A percentile compares a stretch with the other conserved stretches of the same genome.
phyloP scores from a whole-genome alignment of 1,140 invertebrate genomes.

The Drusus annulatus region DNA sequence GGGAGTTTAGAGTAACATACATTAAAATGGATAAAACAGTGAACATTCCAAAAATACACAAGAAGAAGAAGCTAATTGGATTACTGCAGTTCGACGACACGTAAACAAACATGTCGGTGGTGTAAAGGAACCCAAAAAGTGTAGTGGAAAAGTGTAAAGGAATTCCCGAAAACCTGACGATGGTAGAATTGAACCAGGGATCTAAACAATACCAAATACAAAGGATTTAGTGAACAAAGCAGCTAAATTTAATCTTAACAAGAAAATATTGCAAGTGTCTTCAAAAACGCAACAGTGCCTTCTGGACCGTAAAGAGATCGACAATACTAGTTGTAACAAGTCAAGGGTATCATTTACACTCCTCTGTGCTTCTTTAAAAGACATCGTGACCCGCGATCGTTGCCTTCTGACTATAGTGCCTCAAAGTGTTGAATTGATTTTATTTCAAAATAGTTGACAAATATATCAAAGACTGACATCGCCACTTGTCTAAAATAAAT shows the following conservation, averaged over 20 bases:
- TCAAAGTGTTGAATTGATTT: background rate
- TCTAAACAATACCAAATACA: background rate
- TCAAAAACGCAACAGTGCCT: background rate
- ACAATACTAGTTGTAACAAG: slow-evolving; percentile 4
- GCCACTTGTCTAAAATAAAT: no score
- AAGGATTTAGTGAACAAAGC: slow-evolving; percentile 9
- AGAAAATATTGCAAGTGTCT: background rate
- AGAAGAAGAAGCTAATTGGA: slow-evolving; percentile 28
- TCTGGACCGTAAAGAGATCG: background rate
- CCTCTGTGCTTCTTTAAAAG: background rate
- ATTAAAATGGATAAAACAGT: slow-evolving; percentile 27
- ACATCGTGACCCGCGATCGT: background rate
- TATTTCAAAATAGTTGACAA: background rate
- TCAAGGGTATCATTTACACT: background rate
- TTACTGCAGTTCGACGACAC: slow-evolving; percentile 41
- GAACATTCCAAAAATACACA: slow-evolving; percentile 31
- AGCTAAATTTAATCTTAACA: background rate
- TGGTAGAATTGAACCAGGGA: background rate
- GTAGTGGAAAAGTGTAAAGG: background rate
- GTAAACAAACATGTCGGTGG: slow-evolving; percentile 29
- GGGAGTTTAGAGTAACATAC: background rate
- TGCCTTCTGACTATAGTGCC: slow-evolving; percentile 12
- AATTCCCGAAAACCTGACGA: background rate
- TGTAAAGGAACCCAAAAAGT: background rate
- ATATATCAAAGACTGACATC: background rate